Base-by-base conservation (phyloP, 2,888 invertebrate species). In the Scaeva pyrastri region DNA sequence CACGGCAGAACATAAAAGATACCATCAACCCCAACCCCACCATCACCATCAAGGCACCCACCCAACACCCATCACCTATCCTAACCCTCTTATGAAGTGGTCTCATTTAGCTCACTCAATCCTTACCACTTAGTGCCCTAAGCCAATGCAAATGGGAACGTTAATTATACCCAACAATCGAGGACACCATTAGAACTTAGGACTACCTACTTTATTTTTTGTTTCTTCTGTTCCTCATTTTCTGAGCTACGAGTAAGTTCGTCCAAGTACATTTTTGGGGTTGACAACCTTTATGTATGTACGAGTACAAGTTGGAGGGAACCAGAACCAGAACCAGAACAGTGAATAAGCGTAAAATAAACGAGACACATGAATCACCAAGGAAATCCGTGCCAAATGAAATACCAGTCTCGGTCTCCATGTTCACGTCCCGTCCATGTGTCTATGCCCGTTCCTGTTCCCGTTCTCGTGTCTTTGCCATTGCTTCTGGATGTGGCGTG, bases 81-180 rank as follows among this genome's bases (percentile, higher is more conserved):
- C 58, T 60, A 26, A 48, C 64, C 48, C 64, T 66, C 14, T 48
- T 60, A 50, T 73, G 19, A 21, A 79, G 58, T 43, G 19, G 66
- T 68, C 66, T 73, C 58, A 64, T 72, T 79, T 41, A 58, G n/a
- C 55, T 48, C 36, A 7, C 56, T 58, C 8, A 75, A 36, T 75
- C 48, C 55, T 81, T 26, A 48, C 68, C 45, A 55, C 70, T 70
- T 50, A 74, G 45, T 52, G 71, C 75, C 66, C 41, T 41, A 23
- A 48, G 71, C 75, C 71, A 84, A 79, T 60, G 79, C 79, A 79
- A 84, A 79, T 70, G 45, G 19, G 43, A 52, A 84, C 71, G 71
- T 75, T 79, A 75, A 82, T 75, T 84, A 84, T 75, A 71, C 75
- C 66, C 26, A 84, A 75, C 75, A 75, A 84, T 71, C 66, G 79